phyloP scores from a whole-genome alignment of 2,113 vertebrate genomes.

The Cricetomys ansorgei region DNA sequence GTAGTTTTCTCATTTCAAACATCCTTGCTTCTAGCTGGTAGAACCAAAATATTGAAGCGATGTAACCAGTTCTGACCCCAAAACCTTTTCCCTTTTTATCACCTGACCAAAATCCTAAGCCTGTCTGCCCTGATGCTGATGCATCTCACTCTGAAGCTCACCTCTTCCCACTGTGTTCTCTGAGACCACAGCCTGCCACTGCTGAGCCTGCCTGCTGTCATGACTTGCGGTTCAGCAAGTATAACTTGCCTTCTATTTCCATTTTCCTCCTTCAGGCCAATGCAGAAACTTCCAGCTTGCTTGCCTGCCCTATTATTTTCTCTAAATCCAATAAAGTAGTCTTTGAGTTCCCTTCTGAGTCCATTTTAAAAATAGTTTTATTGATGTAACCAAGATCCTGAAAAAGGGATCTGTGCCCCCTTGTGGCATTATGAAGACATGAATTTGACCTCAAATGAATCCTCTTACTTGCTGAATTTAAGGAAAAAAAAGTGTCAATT shows the following conservation, averaged over 20 bases:
- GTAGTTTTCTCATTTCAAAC: conserved; percentile 21
- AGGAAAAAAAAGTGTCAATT: too few species aligned
- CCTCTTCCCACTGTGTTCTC: background rate
- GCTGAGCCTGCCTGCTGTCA: background rate
- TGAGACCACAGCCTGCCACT: background rate
- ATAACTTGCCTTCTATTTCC: background rate
- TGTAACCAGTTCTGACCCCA: background rate
- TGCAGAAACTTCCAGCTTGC: background rate
- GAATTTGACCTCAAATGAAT: conserved; percentile 26
- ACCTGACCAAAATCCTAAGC: background rate
- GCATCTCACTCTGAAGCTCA: background rate
- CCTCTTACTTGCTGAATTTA: background rate
- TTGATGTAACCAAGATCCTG: background rate
- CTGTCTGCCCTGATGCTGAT: background rate
- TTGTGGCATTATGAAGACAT: background rate
- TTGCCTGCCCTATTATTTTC: background rate
- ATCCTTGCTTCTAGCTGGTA: background rate
- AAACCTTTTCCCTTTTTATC: background rate
- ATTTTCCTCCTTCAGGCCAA: background rate
- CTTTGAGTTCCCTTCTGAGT: background rate
- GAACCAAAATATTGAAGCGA: background rate
- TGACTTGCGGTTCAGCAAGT: background rate
- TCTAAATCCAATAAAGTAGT: background rate
- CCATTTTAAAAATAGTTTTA: background rate
- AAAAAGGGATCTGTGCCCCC: background rate